Conservation (phyloP, 2,113 vertebrate species). For the Pogona vitticeps region DNA sequence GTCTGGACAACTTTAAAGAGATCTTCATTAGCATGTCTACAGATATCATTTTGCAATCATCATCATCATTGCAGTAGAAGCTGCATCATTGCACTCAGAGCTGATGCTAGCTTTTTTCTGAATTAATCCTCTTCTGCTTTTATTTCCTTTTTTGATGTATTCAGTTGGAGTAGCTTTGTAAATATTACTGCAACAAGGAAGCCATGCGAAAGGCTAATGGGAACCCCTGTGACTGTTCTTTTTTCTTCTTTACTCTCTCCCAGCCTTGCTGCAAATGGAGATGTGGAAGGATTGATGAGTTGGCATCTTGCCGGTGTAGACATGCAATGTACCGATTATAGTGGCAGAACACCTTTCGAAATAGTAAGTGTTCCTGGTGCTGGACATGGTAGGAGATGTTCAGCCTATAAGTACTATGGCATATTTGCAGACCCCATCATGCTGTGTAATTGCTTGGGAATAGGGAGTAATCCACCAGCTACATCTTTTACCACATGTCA, state of each 20-base stretch:
- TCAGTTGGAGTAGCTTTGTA: background rate
- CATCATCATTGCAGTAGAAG: no score
- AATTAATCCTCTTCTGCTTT: background rate
- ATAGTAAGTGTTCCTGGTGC: constrained; percentile 77
- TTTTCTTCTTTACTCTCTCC: constrained; percentile 12
- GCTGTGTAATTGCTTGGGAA: background rate
- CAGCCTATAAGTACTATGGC: no score
- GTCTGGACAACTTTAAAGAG: background rate
- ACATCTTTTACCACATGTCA: background rate
- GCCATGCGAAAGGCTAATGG: background rate
- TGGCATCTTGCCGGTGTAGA: constrained; percentile 88
- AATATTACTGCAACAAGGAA: background rate
- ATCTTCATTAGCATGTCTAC: background rate
- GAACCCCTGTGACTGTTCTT: background rate
- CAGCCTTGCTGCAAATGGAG: constrained; percentile 81
- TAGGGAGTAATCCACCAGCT: background rate
- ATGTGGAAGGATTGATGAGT: constrained; percentile 81
- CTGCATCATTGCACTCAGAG: no score
- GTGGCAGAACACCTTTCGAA: constrained; percentile 78
- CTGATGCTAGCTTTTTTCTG: background rate
- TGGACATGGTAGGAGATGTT: no score
- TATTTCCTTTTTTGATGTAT: background rate
- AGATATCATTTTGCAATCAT: background rate
- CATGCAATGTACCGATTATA: constrained; percentile 80
- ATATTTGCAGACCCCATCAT: background rate